Conservation (phyloP, 2,797 vertebrate species). For the Gila robusta region DNA sequence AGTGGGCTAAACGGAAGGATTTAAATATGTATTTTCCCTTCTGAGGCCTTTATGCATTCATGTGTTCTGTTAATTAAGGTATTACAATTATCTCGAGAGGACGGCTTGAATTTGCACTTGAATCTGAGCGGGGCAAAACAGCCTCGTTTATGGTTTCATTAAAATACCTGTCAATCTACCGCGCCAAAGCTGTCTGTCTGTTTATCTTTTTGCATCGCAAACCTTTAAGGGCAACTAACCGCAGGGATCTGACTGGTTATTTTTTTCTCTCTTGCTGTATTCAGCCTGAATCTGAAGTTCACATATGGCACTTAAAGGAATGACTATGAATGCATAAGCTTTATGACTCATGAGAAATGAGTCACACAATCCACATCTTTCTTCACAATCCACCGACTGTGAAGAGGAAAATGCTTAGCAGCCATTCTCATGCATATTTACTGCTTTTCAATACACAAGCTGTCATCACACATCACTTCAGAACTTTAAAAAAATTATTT, state of each 20-base stretch:
- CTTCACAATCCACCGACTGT: constrained; percentile 75
- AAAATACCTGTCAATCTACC: constrained; percentile 44
- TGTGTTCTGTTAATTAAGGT: constrained; percentile 50
- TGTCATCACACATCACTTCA: constrained; percentile 73
- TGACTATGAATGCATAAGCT: constrained; percentile 76
- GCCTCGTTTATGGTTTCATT: constrained; percentile 31
- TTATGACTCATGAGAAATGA: constrained; percentile 81
- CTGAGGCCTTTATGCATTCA: constrained; percentile 36
- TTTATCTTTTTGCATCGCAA: constrained; percentile 35
- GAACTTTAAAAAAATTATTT: constrained; percentile 45
- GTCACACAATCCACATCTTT: constrained; percentile 78
- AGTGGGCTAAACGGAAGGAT: constrained; percentile 51
- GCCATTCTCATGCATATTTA: constrained; percentile 82
- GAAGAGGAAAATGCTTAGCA: constrained; percentile 78
- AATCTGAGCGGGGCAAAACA: constrained; percentile 34
- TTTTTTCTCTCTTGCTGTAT: constrained; percentile 1
- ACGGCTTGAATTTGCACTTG: constrained; percentile 46
- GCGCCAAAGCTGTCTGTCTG: constrained; percentile 6
- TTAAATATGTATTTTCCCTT: constrained; percentile 54
- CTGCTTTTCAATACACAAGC: constrained; percentile 73
- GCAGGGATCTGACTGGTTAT: constrained; percentile 23
- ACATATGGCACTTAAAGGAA: constrained; percentile 66
- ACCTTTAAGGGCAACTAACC: constrained; percentile 38
- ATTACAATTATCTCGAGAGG: constrained; percentile 36
- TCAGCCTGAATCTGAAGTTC: constrained; percentile 52